Evolutionary conservation across 2,113 vertebrate genomes (phyloP).

Genomic region (Chascanopsetta lugubris): DNA sequence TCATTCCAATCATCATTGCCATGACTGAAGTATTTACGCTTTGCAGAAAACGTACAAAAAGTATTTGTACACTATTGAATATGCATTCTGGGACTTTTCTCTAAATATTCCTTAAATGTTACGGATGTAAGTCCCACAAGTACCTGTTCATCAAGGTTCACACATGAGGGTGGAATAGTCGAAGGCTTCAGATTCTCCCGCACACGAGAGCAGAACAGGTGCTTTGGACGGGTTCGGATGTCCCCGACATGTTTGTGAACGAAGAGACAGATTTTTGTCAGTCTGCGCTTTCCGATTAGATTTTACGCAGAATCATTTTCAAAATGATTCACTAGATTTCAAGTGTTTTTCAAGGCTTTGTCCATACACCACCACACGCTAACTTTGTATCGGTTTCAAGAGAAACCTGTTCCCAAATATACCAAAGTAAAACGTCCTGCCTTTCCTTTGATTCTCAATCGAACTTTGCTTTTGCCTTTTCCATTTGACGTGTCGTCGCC

Average conservation of each 20-base stretch:
- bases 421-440: conserved; percentile 74
- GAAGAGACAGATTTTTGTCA: conserved; percentile 10
- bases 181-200: background rate
- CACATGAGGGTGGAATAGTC: conserved; percentile 16
- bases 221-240: conserved; percentile 22
- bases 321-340: conserved; percentile 6
- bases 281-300: background rate
- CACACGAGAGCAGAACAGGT: conserved; percentile 6
- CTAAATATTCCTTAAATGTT: background rate
- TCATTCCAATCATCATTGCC: conserved; percentile 50
- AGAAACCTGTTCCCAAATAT: conserved; percentile 56
- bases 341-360: conserved; percentile 14
- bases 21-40: conserved; percentile 57
- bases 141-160: conserved; percentile 23
- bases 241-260: background rate
- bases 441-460: conserved; percentile 42
- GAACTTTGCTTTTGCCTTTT: background rate
- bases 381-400: conserved; percentile 39
- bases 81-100: conserved; percentile 9
- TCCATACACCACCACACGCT: background rate
- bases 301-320: background rate
- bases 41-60: conserved; percentile 5
- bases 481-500: conserved; percentile 33
- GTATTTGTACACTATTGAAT: conserved; percentile 27
- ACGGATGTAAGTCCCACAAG: background rate